Evolutionary conservation across 2,113 vertebrate species (phyloP), one percentile per base, ranked within the genome.

Genomic region (Cebidichthys violaceus): DNA sequence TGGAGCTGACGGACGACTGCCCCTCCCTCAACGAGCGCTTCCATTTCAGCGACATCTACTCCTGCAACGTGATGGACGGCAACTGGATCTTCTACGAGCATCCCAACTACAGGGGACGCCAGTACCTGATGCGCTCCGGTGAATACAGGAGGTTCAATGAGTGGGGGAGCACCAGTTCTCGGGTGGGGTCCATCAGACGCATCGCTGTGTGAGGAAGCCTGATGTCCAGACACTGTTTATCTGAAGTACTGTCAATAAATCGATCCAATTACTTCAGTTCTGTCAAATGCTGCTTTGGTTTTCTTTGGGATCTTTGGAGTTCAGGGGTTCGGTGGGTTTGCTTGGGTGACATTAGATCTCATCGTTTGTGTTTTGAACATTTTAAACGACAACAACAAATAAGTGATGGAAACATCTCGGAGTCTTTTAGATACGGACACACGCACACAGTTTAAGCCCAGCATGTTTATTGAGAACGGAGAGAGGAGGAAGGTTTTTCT

Each of bases 71-170:
- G 47, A 91, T 75, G 86, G 92, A 94, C 4, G 94, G 94, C n/a
- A 55, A 91, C 83, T 95, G 94, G 94, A 87, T 93, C 75, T 90
- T 95, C 76, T 94, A 92, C 6, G 94, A 95, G 69, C 91, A 93
- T n/a, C 91, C 92, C 55, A 72, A 93, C 7, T 95, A 92, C 86
- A 88, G 90, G 59, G 94, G 94, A 0, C 87, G 92, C 27, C 93
- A 94, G 89, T 93, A 88, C 33, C 86, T 94, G 82, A 65, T 94
- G 62, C 72, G 77, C 17, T 91, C 90, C 0, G 91, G 91, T 1
- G 86, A 94, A 66, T 94, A 93, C 89, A 82, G 83, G 84, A 81
- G 90, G 37, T 95, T 91, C 17, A 78, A 84, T 7, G 93, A 94
- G 65, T 94, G 93, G 94, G 92, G 94, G 4, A 89, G 91, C 79